phyloP scores from a whole-genome alignment of 2,888 invertebrate genomes.

The Luffia ferchaultella region DNA sequence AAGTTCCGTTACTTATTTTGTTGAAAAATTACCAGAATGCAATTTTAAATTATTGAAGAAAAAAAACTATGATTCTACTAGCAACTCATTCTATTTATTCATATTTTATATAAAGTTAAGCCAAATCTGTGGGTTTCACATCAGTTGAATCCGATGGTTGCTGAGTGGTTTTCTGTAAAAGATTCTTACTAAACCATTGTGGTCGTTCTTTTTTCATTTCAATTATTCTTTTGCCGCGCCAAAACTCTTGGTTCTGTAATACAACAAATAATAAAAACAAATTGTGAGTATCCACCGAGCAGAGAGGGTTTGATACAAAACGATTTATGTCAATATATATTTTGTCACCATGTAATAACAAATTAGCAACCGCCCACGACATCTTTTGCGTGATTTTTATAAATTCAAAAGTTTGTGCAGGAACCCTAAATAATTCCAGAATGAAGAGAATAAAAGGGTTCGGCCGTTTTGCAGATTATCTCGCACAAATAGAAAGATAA shows the following conservation, averaged over 20 bases:
- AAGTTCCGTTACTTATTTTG: too few relatives aligned
- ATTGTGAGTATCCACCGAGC: too few relatives aligned
- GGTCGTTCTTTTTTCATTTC: constrained; percentile 89
- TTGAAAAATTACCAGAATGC: too few relatives aligned
- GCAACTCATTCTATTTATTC: constrained; percentile 4
- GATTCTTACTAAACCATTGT: constrained; percentile 86
- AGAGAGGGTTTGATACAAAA: constrained; percentile 21
- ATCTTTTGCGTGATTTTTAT: too few relatives aligned
- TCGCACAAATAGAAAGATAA: too few relatives aligned
- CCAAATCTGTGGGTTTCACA: constrained; percentile 77
- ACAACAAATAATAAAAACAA: constrained; percentile 1
- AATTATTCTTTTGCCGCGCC: constrained; percentile 79
- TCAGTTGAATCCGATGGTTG: constrained; percentile 74
- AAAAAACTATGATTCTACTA: not conserved
- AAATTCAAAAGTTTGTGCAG: too few relatives aligned
- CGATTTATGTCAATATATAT: not conserved
- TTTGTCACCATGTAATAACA: too few relatives aligned
- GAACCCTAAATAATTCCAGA: too few relatives aligned
- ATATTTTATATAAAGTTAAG: constrained; percentile 39
- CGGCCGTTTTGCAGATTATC: too few relatives aligned
- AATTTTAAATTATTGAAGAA: too few relatives aligned
- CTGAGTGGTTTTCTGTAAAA: constrained; percentile 81
- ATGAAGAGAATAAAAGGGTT: too few relatives aligned
- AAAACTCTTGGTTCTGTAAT: constrained; percentile 62
- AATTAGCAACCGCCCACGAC: too few relatives aligned